Evolutionary conservation across 2,113 vertebrate species (phyloP), one percentile per base, ranked within the genome.

Genomic region (Paraplagusia blochii): DNA sequence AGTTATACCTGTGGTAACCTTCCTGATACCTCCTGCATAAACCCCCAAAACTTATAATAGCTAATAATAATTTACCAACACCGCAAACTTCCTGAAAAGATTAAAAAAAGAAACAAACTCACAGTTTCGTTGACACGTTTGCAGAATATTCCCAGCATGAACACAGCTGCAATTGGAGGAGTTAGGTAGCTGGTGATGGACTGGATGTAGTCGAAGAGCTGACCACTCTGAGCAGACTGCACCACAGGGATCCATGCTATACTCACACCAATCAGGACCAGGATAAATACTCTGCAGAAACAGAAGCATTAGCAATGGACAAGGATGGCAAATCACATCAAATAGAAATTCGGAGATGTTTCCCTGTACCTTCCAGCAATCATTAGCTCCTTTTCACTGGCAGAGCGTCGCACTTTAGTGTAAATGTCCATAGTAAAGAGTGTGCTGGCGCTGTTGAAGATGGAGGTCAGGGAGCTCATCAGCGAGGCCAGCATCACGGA

Each of bases 401-500:
- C 85, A 0, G 1, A 3, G 7, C 3, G 9, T 2, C 94, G 91
- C 2, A 97, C 29, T 63, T 91, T 97, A 60, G 94, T 93, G 86
- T 96, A 99, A 69, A 99, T 92, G 72, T 99, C 97, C 90, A 98
- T 94, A 3, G 96, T 98, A 79, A 99, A 99, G 53, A 98, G 89
- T 0, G 96, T 97, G 33, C 96, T 98, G 75, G 97, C 90, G 0
- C 96, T 98, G 88, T 98, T 98, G 57, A 99, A 99, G 86, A 99
- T 95, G 84, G 97, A 98, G 12, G 97, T 99, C 44, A 99, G 84
- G 8, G 96, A 98, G 72, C 95, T 98, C 95, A 98, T 99, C 22
- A 99, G 92, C 13, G 96, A 98, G 1, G 95, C 95, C 91, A 99
- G 0, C 95, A 99, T 98, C 69, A 95, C 96, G 0, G 96, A 93